Evolutionary conservation across 2,888 invertebrate species (phyloP).

Genomic region (Eupeodes luniger): DNA sequence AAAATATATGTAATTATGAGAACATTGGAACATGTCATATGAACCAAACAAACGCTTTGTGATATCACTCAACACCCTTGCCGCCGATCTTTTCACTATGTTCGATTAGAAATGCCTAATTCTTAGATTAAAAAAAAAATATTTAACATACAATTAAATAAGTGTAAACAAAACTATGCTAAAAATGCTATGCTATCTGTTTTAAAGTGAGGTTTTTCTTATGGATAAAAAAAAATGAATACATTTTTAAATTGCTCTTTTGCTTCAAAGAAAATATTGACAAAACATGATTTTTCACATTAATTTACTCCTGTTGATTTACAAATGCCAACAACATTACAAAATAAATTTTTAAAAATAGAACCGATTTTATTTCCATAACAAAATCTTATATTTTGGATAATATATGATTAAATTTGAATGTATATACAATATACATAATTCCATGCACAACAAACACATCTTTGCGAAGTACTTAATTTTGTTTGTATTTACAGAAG

Average conservation of each 20-base stretch:
- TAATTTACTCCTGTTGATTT: slow-evolving; percentile 23
- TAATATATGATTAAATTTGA: slow-evolving; percentile 2
- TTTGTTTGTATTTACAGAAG: slow-evolving; percentile 40
- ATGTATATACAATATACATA: background rate
- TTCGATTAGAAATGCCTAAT: too few relatives aligned
- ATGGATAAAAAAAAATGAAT: background rate
- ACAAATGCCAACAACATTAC: slow-evolving; percentile 21
- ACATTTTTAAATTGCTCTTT: background rate
- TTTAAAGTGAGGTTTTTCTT: too few relatives aligned
- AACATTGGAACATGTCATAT: too few relatives aligned
- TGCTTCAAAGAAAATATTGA: slow-evolving; percentile 10
- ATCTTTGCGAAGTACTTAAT: slow-evolving; percentile 26
- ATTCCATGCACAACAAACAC: slow-evolving; percentile 29
- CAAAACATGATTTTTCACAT: slow-evolving; percentile 20
- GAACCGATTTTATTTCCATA: slow-evolving; percentile 36
- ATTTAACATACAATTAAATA: too few relatives aligned
- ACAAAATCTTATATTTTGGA: slow-evolving; percentile 15
- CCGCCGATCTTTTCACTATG: too few relatives aligned
- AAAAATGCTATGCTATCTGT: too few relatives aligned
- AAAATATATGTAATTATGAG: too few relatives aligned
- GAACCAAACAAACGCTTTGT: too few relatives aligned
- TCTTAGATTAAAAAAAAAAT: too few relatives aligned
- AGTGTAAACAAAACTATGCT: too few relatives aligned
- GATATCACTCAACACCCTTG: too few relatives aligned
- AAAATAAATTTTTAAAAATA: slow-evolving; percentile 39